Percentiles rank a stretch among this genome's conserved stretches.
Evolutionary conservation across 1,140 invertebrate genomes (phyloP).

Genomic region (Drosophila bifasciata): DNA sequence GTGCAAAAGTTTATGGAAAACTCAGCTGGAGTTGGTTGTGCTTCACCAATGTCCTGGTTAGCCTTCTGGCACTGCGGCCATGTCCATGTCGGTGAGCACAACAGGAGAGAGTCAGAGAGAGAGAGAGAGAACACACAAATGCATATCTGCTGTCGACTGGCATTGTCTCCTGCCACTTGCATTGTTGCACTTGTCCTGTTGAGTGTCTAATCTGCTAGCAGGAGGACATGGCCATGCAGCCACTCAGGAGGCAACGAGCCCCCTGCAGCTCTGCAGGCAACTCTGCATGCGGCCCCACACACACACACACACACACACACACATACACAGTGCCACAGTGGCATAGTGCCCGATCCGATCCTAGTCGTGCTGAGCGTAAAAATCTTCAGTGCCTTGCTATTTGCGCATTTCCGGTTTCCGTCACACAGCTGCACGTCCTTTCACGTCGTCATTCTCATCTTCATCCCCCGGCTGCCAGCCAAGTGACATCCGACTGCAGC

Average conservation of each 20-base stretch:
- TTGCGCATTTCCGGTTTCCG: conserved; percentile 83
- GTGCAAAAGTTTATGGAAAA: conserved; percentile 2
- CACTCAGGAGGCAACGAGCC: conserved; percentile 42
- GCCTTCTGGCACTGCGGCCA: conserved; percentile 3
- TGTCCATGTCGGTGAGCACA: not conserved
- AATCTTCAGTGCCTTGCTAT: conserved; percentile 76
- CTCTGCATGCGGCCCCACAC: conserved; percentile 55
- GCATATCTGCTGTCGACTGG: conserved; percentile 38
- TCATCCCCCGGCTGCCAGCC: not conserved
- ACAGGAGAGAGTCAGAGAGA: no score
- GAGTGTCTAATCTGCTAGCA: conserved; percentile 55
- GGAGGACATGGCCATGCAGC: conserved; percentile 35
- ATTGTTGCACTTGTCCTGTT: conserved; percentile 45
- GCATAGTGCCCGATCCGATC: conserved; percentile 21
- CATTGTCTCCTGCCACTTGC: conserved; percentile 29
- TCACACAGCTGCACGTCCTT: conserved; percentile 69
- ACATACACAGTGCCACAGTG: not conserved
- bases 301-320: no score
- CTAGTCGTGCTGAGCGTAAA: conserved; percentile 61
- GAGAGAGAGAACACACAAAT: conserved; percentile 20
- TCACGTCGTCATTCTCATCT: not conserved
- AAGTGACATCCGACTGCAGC: conserved; percentile 38
- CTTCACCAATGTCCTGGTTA: no score
- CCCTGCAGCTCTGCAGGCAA: conserved; percentile 9
- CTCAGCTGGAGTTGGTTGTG: no score